phyloP scores from a whole-genome alignment of 2,113 vertebrate genomes.

The Felis catus region F.catus_Fca126_mat1.0 CM031412.1:175227501-175228000 shows the following conservation, averaged over 20 bases:
- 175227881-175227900: not conserved
- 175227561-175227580: not conserved
- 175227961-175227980: not conserved
- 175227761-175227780: fast-evolving
- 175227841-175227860: no score
- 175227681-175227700: not conserved
- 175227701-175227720: not conserved
- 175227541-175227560: not conserved
- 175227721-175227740: no score
- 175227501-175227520: not conserved
- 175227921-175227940: not conserved
- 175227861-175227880: not conserved
- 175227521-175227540: not conserved
- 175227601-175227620: not conserved
- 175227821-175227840: not conserved
- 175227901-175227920: not conserved
- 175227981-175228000: not conserved
- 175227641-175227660: not conserved
- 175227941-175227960: not conserved
- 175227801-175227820: not conserved
- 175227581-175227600: not conserved
- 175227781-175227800: not conserved
- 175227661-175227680: not conserved
- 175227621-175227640: not conserved
- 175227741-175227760: not conserved